A percentile compares a stretch with the other conserved stretches of the same genome.
Conservation (phyloP, 2,888 invertebrate species). For the Nycteola revayana region DNA sequence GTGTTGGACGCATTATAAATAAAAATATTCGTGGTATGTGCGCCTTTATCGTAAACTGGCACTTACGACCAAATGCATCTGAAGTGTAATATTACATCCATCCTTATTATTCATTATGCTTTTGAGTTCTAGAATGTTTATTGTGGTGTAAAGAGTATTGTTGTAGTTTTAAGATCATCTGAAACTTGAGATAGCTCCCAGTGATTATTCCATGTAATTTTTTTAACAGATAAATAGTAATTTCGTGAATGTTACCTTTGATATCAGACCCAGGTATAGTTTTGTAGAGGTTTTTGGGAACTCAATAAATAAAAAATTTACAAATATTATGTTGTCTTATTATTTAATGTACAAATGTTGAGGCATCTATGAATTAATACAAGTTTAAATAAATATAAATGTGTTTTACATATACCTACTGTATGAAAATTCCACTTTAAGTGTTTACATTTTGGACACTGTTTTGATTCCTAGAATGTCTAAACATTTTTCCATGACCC, state of each 20-base stretch:
- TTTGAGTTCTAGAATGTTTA: no score
- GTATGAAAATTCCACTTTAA: conserved; percentile 9
- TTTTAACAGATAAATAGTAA: conserved; percentile 36
- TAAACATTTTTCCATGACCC: conserved; percentile 93
- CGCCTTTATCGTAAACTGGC: no score
- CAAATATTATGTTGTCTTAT: conserved; percentile 42
- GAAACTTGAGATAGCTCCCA: conserved; percentile 23
- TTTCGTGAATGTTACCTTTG: conserved; percentile 60
- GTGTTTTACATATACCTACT: neutral
- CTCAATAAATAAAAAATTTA: conserved; percentile 69
- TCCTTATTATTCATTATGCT: no score
- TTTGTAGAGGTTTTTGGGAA: conserved; percentile 80
- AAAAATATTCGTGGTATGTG: no score
- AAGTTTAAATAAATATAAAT: conserved; percentile 21
- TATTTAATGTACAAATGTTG: conserved; percentile 30
- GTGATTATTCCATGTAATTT: conserved; percentile 43
- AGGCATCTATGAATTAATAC: conserved; percentile 17
- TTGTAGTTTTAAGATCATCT: conserved; percentile 36
- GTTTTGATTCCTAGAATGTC: conserved; percentile 95
- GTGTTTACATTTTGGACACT: conserved; percentile 92
- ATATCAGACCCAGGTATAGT: conserved; percentile 71
- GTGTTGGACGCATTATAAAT: no score
- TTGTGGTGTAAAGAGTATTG: conserved; percentile 35
- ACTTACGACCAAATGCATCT: no score
- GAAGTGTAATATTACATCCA: no score